Base-by-base conservation (phyloP, 2,888 invertebrate species). In the Unio delphinus region DNA sequence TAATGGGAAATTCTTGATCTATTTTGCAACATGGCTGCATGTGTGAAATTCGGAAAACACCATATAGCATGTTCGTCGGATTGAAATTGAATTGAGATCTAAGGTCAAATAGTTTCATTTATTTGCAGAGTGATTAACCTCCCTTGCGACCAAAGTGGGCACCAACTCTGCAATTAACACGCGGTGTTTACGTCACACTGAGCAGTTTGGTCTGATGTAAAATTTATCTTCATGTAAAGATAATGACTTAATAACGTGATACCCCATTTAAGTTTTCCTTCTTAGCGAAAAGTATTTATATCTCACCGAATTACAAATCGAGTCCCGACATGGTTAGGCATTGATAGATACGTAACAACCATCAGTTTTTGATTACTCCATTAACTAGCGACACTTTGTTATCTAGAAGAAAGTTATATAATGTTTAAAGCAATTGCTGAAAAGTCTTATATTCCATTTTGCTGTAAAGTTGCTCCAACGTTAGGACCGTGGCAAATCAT, bases 61-160 rank as follows among this genome's bases (percentile, higher is more conserved):
- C 62, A 71, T 23, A 72, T 77, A 67, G 77, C 77, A 75, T 77
- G 77, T 72, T 26, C 23, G 55, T 65, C 63, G 75, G 75, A 77
- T 75, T 73, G 73, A 73, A 77, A 69, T 75, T 77, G 75, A 70
- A 75, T 75, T 73, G 73, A 62, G 62, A 68, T 77, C 75, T 73
- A 70, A 67, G 77, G 77, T 77, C 77, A 77, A 72, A 77, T 72
- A 73, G 59, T 77, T 45, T 77, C 77, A 77, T 77, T 75, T 77
- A 64, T 67, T 69, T 64, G 54, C 55, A 65, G 61, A 71, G 63
- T 64, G 68, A 71, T 57, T 26, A 65, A 56, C 57, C 26, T 55
- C 70, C 75, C 73, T 65, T 26, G 54, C 28, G 55, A 70, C 60
- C 61, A 54, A 23, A 18, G 55, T 54, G 61, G 65, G 63, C 68